These are phyloP conservation scores for Philaethria dido DNA, from an alignment of 2,888 invertebrate genomes.

Conservation along the genomic window DNA sequence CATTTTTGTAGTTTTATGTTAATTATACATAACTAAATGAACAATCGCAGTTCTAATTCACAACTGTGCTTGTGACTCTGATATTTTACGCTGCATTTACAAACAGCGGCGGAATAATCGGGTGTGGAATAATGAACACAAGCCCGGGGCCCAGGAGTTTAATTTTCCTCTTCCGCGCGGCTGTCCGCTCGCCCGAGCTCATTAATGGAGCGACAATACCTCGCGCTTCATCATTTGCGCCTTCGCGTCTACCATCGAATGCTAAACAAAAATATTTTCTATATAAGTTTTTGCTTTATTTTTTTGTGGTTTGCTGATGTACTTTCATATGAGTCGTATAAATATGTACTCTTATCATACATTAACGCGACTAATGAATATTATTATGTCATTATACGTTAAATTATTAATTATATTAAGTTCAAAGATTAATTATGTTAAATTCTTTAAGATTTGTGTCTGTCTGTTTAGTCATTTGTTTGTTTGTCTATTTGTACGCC, in stretches of 20 bases:
- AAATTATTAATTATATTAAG: too few species aligned
- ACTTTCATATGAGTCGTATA: not conserved
- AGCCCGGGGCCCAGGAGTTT: slow-evolving; percentile 80
- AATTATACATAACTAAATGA: slow-evolving; percentile 26
- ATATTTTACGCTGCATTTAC: slow-evolving; percentile 65
- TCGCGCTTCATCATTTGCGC: slow-evolving; percentile 74
- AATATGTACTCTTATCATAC: too few species aligned
- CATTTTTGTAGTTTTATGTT: not conserved
- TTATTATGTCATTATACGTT: too few species aligned
- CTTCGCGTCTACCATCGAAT: slow-evolving; percentile 50
- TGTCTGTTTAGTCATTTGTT: too few species aligned
- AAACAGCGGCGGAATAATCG: slow-evolving; percentile 70
- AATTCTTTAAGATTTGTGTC: too few species aligned
- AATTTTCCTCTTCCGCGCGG: slow-evolving; percentile 82
- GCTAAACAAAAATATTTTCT: slow-evolving; percentile 55
- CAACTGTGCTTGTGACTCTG: slow-evolving; percentile 39
- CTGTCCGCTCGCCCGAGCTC: slow-evolving; percentile 70
- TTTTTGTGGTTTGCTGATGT: not conserved
- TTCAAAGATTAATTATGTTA: too few species aligned
- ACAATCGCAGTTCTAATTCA: slow-evolving; percentile 44
- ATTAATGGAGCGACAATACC: slow-evolving; percentile 78
- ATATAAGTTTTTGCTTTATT: slow-evolving; percentile 32
- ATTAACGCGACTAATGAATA: too few species aligned
- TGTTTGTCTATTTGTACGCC: too few species aligned
- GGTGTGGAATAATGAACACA: slow-evolving; percentile 77